A percentile compares a stretch with the other conserved stretches of the same genome.
Conservation (phyloP, 2,888 invertebrate species). For the Frankliniella fusca region DNA sequence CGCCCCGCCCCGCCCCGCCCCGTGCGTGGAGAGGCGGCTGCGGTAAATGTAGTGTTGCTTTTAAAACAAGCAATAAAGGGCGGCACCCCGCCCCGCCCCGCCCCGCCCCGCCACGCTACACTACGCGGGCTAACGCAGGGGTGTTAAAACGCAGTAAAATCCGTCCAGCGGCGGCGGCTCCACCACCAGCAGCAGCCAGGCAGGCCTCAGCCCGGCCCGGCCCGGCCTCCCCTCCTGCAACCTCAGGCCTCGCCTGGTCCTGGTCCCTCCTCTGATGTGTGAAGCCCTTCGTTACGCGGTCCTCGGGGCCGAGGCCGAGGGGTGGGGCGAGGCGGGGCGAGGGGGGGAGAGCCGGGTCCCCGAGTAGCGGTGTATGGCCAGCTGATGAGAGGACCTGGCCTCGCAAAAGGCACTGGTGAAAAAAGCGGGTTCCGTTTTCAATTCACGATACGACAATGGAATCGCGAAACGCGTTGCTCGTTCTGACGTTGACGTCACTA, state of each 20-base stretch:
- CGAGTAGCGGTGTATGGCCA: slow-evolving; percentile 2
- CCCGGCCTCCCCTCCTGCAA: not conserved
- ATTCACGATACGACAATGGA: no score
- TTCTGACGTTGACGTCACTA: no score
- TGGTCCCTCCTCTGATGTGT: not conserved
- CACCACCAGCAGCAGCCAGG: not conserved
- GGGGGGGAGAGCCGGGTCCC: not conserved
- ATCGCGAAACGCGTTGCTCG: no score
- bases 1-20: not conserved
- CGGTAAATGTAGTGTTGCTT: slow-evolving; percentile 26
- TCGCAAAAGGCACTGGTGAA: no score
- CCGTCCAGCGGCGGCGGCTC: not conserved
- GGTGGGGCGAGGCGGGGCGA: not conserved
- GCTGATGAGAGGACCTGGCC: slow-evolving; percentile 6
- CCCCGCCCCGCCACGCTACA: slow-evolving; percentile 17
- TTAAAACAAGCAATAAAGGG: slow-evolving; percentile 26
- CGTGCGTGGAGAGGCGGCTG: not conserved
- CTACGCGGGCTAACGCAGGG: slow-evolving; percentile 21
- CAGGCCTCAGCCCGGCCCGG: not conserved
- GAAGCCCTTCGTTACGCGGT: slow-evolving; percentile 12
- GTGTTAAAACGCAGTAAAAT: slow-evolving; percentile 26
- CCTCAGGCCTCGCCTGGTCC: not conserved
- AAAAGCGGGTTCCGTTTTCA: no score
- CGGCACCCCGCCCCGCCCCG: not conserved
- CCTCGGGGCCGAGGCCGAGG: not conserved